Base-by-base conservation (phyloP, 2,113 vertebrate species). In the Onychostruthus taczanowskii region DNA sequence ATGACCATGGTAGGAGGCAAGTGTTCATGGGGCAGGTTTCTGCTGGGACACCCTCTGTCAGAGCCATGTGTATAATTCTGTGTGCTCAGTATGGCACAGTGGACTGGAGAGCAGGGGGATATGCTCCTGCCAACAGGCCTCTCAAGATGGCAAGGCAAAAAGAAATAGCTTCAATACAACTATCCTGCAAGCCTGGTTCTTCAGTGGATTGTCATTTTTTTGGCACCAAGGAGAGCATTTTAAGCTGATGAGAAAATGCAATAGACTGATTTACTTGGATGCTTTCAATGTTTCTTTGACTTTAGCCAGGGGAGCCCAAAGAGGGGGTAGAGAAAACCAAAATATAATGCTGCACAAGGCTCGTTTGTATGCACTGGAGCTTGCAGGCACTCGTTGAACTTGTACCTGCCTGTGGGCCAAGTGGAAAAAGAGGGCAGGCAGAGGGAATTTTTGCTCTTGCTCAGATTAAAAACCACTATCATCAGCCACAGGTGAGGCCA, bases 221-320 rank as follows among this genome's bases (percentile, higher is more conserved):
- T 95, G 95, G 96, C 95, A 90, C 23, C 0, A 8, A 59, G 30
- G 52, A 80, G 16, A 77, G 63, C 80, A 86, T 94, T 96, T 96
- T 86, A 95, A 94, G 37, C 84, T 82, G 87, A 87, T 95, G 92
- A 96, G 96, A 93, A 95, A 94, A 89, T 46, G 88, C 73, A 93
- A 91, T 37, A 77, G 95, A 67, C 93, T 95, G 91, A 93, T 96
- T 96, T 96, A 90, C 66, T 97, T 96, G 90, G 95, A 95, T 94
- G 90, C 92, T 93, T 95, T 96, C 84, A 86, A 81, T 72, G 39
- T 93, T 89, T 89, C 94, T 88, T 94, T 95, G 92, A 90, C 72
- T 97, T 96, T 49, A 95, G 93, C 78, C 72, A 90, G 81, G 59
- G 81, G 94, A 95, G 77, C 86, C 87, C 77, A 22, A 85, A 87